These are phyloP conservation scores for Augochlorella aurata DNA, from an alignment of 2,888 invertebrate genomes.

Conservation along the genomic window DNA sequence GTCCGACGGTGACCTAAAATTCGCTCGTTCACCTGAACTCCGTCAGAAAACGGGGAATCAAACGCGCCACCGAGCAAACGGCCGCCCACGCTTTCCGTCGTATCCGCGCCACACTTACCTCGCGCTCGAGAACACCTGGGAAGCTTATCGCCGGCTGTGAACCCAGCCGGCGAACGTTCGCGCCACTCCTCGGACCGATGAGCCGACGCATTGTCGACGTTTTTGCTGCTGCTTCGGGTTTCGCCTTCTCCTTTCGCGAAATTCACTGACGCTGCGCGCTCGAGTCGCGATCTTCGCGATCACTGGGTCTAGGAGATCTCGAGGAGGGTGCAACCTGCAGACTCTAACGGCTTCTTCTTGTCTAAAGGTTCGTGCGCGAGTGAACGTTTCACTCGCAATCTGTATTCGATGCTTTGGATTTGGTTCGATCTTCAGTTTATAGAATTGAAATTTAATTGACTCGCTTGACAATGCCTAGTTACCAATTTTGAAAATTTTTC, in stretches of 20 bases:
- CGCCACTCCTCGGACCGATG: not conserved
- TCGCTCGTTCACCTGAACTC: slow-evolving; percentile 29
- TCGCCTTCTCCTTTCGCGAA: not conserved
- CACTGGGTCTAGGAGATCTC: too few relatives aligned
- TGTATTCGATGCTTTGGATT: too few relatives aligned
- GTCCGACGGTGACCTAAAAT: slow-evolving; percentile 59
- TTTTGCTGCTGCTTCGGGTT: not conserved
- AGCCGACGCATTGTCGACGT: not conserved
- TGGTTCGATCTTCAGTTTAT: too few relatives aligned
- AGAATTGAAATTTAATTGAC: too few relatives aligned
- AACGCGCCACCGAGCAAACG: slow-evolving; percentile 24
- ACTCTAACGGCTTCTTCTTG: too few relatives aligned
- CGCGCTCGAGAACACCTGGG: not conserved
- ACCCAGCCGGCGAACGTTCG: not conserved
- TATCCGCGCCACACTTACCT: not conserved
- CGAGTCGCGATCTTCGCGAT: not conserved
- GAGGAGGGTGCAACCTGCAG: not conserved
- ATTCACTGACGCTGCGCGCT: not conserved
- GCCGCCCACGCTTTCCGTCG: slow-evolving; percentile 1
- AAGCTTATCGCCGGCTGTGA: not conserved
- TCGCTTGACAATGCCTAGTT: too few relatives aligned
- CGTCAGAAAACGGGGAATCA: slow-evolving; percentile 43
- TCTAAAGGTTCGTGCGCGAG: too few relatives aligned
- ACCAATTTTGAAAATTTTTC: too few relatives aligned
- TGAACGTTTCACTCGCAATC: too few relatives aligned